Base-by-base conservation (phyloP, 1,140 invertebrate genomes). In the Neotoxoptera formosana region DNA sequence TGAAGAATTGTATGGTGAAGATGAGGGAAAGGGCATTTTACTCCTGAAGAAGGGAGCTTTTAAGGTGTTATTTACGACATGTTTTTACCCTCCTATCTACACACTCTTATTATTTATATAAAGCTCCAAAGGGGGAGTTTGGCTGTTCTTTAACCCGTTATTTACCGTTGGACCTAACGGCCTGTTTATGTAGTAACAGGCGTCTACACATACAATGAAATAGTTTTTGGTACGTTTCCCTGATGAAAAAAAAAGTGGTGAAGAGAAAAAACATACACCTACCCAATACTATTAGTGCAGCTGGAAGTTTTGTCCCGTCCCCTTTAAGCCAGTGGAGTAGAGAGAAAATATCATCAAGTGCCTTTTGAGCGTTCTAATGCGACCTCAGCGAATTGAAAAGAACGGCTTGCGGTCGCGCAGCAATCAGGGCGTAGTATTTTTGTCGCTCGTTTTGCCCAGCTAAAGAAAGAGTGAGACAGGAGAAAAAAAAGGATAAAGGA, bases 281-380 rank as follows among this genome's bases (percentile, higher is more conserved):
- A 93, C 81, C 51, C 91, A 86, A 93, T 84, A 93, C n/a, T 84
- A 9, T 93, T 51, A 93, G 81, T 86, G 48, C 36, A 11, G 48
- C 76, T 81, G 21, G 91, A 93, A 86, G 34, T 86, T 53, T 86
- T 11, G 36, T 86, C 21, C 48, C 25, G 7, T 67, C 56, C 56
- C 56, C 25, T 60, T 90, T 67, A 67, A 45, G 23, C 56, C 30
- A 41, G 53, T 30, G 7, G 34, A 90, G n/a, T 45, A 30, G 89
- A 90, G 89, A 90, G 89, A 90, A 90, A 90, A 86, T 93, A 93
- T 93, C 91, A 53, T 93, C 91, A 93, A 93, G 91, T 93, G 91
- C 81, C 81, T 93, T 93, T 92, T 86, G 81, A 84, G 51, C 91
- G 81, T 51, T 53, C 91, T 93, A 93, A 93, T 93, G 48, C 81